Evolutionary conservation across 2,888 invertebrate genomes (phyloP), one percentile per base, ranked within the genome.

Genomic region (Clanis bilineata): DNA sequence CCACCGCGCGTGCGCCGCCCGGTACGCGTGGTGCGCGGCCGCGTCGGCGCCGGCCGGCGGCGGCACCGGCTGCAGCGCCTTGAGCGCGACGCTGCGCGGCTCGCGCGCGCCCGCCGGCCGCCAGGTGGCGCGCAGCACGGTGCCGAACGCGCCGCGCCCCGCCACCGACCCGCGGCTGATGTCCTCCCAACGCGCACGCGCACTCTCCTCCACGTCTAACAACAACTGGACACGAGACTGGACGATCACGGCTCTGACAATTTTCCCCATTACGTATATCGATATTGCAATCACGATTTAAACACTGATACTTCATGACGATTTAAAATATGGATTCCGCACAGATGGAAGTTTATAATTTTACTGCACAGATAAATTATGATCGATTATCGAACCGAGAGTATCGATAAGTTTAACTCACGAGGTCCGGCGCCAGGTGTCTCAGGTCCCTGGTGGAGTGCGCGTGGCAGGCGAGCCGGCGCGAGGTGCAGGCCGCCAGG

Each of bases 61-160:
- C 62, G 97, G 96, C 9, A 98, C 97, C 0, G 99, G 98, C 83
- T 98, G 98, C 61, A 99, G 87, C 94, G 98, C 98, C 90, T 99
- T 99, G 91, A 99, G 95, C 0, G 99, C 99, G 1, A 98, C 82
- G 3, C 69, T 69, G 22, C 62, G 61, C 2, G 62, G 45, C 43
- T 59, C 60, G 2, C 88, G 51, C 93, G 93, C 82, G 66, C 94
- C 69, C 3, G 67, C 69, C 22, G 70, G 68, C 21, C 76, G 94
- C 83, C 95, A 96, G 4, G 93, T 93, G 0, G 96, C 98, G 73
- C 96, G 94, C 82, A 98, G 98, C 7, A 99, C 99, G 72, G 99
- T 98, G 0, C 99, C 99, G 92, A 99, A 99, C 0, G 99, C 98
- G 1, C 99, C 99, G n/a, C 98, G 95, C 0, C 99, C 99, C 38